Evolutionary conservation across 2,888 invertebrate species (phyloP), one percentile per base, ranked within the genome.

Genomic region (Eudemis profundana): DNA sequence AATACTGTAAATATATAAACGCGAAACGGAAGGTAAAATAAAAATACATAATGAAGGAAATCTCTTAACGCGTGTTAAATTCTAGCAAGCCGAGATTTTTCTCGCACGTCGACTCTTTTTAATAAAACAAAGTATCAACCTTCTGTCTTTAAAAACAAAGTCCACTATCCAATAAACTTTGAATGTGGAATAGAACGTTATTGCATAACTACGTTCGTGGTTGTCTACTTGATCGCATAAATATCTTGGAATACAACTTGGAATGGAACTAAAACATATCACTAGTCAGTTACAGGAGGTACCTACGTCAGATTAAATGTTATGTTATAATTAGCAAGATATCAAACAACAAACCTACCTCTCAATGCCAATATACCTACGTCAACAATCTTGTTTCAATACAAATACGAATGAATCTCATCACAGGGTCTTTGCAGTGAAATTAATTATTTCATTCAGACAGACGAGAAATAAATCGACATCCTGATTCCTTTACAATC

Each of bases 391-490:
- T 44, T 46, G 4, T n/a, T 17, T 51, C 17, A 62, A 62, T 23
- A 36, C 38, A 53, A 53, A 53, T 12, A 29, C 49, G 27, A 49
- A 21, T 14, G 33, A 33, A 61, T 14, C 61, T 19, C 33, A 46
- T 23, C 46, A 15, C 21, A 53, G 29, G 47, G 38, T 19, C n/a
- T 53, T 47, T 27, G 14, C 44, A 53, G 60, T 23, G 46, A 46
- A 60, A 51, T 49, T 57, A 57, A 57, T 57, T 50, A 49, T 15
- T 51, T 60, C 29, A 51, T 60, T 60, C 46, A 59, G 54, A 51
- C 51, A 53, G 59, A 53, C 36, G 38, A 60, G 60, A 19, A 65
- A 29, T 38, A 47, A 38, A 62, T 62, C 38, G 21, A n/a, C n/a
- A n/a, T 15, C 38, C 15, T 53, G 38, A 10, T 40, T 53, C 21